A percentile compares a stretch with the other conserved stretches of the same genome.
Conservation (phyloP, 2,797 vertebrate species). For the Mus caroli region DNA sequence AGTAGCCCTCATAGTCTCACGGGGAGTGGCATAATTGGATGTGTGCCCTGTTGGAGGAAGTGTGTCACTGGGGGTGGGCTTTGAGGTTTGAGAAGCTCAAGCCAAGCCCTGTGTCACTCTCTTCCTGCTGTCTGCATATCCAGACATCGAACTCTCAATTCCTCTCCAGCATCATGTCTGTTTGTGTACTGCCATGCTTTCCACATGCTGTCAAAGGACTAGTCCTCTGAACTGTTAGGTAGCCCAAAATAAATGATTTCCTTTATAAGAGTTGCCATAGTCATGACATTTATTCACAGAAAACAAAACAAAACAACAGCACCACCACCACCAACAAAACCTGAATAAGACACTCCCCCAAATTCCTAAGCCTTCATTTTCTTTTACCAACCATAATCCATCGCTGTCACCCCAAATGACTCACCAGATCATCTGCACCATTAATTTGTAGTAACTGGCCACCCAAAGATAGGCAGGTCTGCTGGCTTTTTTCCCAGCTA, state of each 20-base stretch:
- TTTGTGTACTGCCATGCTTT: too few relatives aligned
- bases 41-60: neutral
- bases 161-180: neutral
- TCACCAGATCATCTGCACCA: constrained; percentile 83
- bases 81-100: neutral
- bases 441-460: constrained; percentile 84
- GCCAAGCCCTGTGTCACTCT: neutral
- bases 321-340: neutral
- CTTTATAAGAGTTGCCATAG: neutral
- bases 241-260: too few relatives aligned
- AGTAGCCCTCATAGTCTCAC: neutral
- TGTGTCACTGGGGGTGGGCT: neutral
- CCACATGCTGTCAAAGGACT: neutral
- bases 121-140: neutral
- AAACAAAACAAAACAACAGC: neutral
- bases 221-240: neutral
- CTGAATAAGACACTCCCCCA: neutral
- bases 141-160: neutral
- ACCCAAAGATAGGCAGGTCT: constrained; percentile 77
- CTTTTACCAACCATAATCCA: neutral
- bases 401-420: neutral
- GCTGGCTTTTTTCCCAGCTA: constrained; percentile 82
- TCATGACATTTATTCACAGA: neutral
- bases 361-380: neutral
- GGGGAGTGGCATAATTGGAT: neutral